A percentile compares a stretch with the other conserved stretches of the same genome.
Conservation (phyloP, 2,113 vertebrate genomes). For the Scartelaos histophorus region DNA sequence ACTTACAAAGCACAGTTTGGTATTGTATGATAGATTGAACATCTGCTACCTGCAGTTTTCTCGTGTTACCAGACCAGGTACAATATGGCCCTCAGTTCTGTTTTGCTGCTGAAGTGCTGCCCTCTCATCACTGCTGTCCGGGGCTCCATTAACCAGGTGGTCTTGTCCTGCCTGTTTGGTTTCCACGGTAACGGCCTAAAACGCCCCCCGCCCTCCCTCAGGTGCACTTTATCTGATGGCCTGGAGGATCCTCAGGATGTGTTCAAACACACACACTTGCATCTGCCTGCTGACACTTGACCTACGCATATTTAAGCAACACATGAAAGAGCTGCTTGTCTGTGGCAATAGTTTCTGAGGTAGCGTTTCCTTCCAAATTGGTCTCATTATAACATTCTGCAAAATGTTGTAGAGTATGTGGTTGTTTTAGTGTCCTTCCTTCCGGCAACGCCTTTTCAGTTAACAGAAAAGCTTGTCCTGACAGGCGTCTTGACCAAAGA, state of each 20-base stretch:
- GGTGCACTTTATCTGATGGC: slow-evolving; percentile 67
- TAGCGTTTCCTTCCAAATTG: background rate
- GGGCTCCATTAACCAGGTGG: slow-evolving; percentile 61
- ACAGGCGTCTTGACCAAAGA: slow-evolving; percentile 23
- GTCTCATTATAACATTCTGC: background rate
- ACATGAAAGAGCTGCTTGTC: slow-evolving; percentile 14
- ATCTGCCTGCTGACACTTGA: slow-evolving; percentile 51
- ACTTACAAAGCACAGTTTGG: slow-evolving; percentile 10
- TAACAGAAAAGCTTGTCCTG: slow-evolving; percentile 11
- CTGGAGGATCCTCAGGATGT: slow-evolving; percentile 38
- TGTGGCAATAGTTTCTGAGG: background rate
- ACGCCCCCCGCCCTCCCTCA: slow-evolving; percentile 40
- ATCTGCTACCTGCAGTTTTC: slow-evolving; percentile 40
- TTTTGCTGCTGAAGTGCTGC: slow-evolving; percentile 54
- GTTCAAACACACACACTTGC: slow-evolving; percentile 17
- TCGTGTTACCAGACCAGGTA: slow-evolving; percentile 29
- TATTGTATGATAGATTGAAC: slow-evolving; percentile 54
- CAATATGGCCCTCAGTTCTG: slow-evolving; percentile 45
- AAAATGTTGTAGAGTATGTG: background rate
- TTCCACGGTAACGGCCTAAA: slow-evolving; percentile 49
- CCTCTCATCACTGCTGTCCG: slow-evolving; percentile 28
- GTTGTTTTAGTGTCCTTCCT: background rate
- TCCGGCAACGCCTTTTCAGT: slow-evolving; percentile 20
- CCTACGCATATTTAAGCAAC: slow-evolving; percentile 7
- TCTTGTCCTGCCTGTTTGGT: slow-evolving; percentile 47